These are phyloP conservation scores for Fregata magnificens DNA, from an alignment of 2,113 vertebrate genomes.

Conservation along the genomic window DNA sequence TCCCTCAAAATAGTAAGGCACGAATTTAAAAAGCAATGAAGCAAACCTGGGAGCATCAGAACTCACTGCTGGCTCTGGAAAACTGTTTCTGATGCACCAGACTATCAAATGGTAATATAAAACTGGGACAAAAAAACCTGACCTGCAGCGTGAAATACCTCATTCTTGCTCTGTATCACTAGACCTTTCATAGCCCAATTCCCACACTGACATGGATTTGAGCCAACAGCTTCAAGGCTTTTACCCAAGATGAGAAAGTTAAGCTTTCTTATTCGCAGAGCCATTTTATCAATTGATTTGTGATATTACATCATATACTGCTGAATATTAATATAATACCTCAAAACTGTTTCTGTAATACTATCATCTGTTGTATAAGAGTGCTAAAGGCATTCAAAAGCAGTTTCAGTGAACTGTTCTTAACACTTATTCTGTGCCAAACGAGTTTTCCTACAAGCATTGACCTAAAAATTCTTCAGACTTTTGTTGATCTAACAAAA, in stretches of 20 bases:
- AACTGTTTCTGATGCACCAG: background rate
- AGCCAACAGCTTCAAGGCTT: background rate
- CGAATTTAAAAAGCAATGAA: accelerated
- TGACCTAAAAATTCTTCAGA: background rate
- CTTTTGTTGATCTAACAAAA: background rate
- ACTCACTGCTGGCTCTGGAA: background rate
- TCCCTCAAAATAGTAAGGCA: background rate
- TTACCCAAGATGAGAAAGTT: background rate
- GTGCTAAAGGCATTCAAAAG: conserved; percentile 36
- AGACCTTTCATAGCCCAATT: background rate
- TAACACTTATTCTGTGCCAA: background rate
- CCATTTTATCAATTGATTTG: conserved; percentile 53
- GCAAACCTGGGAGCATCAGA: background rate
- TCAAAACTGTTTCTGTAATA: conserved; percentile 39
- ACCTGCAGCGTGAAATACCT: background rate
- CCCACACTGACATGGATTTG: background rate
- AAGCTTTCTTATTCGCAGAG: conserved; percentile 32
- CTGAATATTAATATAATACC: background rate
- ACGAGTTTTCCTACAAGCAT: background rate
- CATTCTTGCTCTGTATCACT: background rate
- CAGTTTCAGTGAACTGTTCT: background rate
- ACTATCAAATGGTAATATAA: background rate
- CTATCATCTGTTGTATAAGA: background rate
- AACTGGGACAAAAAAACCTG: background rate
- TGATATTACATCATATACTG: background rate